Percentiles rank a stretch among this genome's conserved stretches.
Conservation (phyloP, 2,888 invertebrate genomes). For the Halictus ligatus region DNA sequence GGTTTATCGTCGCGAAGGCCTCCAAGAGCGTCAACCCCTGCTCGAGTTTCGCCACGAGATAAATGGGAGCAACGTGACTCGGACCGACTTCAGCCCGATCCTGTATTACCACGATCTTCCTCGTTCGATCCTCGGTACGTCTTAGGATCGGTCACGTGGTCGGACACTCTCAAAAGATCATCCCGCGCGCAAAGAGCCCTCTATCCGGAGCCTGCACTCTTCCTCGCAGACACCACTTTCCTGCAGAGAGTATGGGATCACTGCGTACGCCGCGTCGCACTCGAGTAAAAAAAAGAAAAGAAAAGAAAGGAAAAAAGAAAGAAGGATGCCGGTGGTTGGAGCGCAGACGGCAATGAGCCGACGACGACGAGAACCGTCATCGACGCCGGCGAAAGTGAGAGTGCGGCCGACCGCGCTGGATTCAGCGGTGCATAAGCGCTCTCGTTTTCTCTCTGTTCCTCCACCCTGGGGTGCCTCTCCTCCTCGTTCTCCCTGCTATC, state of each 20-base stretch:
- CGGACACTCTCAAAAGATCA: background rate
- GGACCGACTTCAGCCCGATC: background rate
- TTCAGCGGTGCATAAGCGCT: slow-evolving; percentile 79
- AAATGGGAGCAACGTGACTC: slow-evolving; percentile 34
- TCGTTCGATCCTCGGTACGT: background rate
- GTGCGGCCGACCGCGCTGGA: slow-evolving; percentile 76
- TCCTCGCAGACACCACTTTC: slow-evolving; percentile 17
- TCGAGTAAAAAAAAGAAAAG: background rate
- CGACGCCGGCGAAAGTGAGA: slow-evolving; percentile 83
- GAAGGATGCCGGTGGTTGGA: slow-evolving; percentile 38
- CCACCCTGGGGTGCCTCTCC: slow-evolving; percentile 8
- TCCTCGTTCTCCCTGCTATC: background rate
- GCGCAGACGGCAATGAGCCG: slow-evolving; percentile 71
- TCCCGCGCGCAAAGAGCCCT: background rate
- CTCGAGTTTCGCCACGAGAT: slow-evolving; percentile 42
- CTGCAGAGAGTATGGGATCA: slow-evolving; percentile 40
- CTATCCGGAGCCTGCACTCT: background rate
- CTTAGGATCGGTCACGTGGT: background rate
- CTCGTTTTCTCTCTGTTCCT: slow-evolving; percentile 33
- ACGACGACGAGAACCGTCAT: slow-evolving; percentile 79
- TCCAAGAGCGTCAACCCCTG: slow-evolving; percentile 64
- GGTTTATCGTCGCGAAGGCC: slow-evolving; percentile 64
- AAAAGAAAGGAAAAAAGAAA: background rate
- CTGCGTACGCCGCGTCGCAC: slow-evolving; percentile 45
- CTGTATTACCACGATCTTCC: background rate